Evolutionary conservation across 2,797 vertebrate species (phyloP), one percentile per base, ranked within the genome.

Genomic region (Microctenopoma lineatum): DNA sequence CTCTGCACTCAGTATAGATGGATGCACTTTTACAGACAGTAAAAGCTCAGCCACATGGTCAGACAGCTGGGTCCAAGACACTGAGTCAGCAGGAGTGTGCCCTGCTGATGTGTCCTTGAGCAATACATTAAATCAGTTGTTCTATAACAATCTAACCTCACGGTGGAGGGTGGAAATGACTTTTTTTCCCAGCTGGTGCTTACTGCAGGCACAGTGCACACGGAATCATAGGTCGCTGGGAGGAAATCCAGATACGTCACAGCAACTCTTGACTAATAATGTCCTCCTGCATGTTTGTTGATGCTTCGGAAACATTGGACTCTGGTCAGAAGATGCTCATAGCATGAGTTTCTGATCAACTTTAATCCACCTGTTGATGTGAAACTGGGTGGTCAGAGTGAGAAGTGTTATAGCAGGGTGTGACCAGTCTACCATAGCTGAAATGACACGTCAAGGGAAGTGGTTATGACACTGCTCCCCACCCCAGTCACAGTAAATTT

Each of bases 41-140:
- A 41, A 41, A 41, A 14, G 39, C 12, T 6, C 39, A 15, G 39
- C 55, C 51, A 39, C 34, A 46, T 76, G 55, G 34, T 39, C 39
- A 41, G 12, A 29, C 42, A 61, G 38, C 67, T 32, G 42, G 12
- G 11, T 57, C 41, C 27, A 46, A 52, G 41, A 60, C 41, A 5
- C 64, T 51, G 65, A 68, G 59, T 79, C 66, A 59, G 73, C 60
- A 58, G 41, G 34, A 50, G n/a, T 55, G 51, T 75, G 56, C 16
- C 52, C 72, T 70, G 71, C 64, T 50, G 65, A 68, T 57, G 73
- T 84, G 67, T 77, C 77, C 75, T 81, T 75, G 75, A 70, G 80
- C 67, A 85, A 68, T 59, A 79, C 67, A 58, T 79, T 56, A 66
- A 79, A 69, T 41, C 64, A 32, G 18, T 61, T 18, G 44, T 55